Conservation (phyloP, 1,140 invertebrate species). For the Oreohelix idahoensis region DNA sequence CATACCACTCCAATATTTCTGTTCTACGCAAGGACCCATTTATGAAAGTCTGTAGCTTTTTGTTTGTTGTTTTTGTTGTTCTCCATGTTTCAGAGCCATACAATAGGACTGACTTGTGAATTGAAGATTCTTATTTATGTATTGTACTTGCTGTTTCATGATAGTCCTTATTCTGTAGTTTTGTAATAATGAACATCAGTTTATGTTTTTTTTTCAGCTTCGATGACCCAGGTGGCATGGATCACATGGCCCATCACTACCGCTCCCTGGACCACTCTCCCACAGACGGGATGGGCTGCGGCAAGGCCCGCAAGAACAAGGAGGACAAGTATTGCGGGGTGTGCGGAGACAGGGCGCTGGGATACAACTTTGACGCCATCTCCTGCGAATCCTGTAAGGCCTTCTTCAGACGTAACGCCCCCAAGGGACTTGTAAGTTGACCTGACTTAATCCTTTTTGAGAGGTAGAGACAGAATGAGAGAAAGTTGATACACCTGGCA, state of each 20-base stretch:
- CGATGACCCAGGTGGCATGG: slow-evolving; percentile 68
- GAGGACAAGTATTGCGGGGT: slow-evolving; percentile 77
- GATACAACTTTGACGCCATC: slow-evolving; percentile 98
- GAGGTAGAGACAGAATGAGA: too few relatives aligned
- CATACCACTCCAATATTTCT: too few relatives aligned
- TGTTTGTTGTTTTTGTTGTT: too few relatives aligned
- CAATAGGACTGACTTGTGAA: too few relatives aligned
- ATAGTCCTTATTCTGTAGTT: too few relatives aligned
- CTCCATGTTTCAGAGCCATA: too few relatives aligned
- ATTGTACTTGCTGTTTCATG: too few relatives aligned
- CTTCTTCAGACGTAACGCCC: slow-evolving; percentile 95
- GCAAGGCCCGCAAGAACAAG: slow-evolving; percentile 69
- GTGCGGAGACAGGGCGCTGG: slow-evolving; percentile 92
- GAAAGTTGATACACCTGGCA: too few relatives aligned
- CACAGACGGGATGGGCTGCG: slow-evolving; percentile 53
- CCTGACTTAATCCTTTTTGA: too few relatives aligned
- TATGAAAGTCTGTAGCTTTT: too few relatives aligned
- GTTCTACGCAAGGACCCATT: too few relatives aligned
- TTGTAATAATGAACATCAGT: neutral
- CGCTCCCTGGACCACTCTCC: slow-evolving; percentile 63
- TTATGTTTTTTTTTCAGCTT: slow-evolving; percentile 53
- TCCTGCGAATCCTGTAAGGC: slow-evolving; percentile 99
- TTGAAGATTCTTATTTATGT: too few relatives aligned
- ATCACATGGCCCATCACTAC: slow-evolving; percentile 62
- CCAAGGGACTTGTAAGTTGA: slow-evolving; percentile 85